A percentile compares a stretch with the other conserved stretches of the same genome.
These are phyloP conservation scores for Falco rusticolus DNA, from an alignment of 2,797 vertebrate species.

Conservation along the genomic window DNA sequence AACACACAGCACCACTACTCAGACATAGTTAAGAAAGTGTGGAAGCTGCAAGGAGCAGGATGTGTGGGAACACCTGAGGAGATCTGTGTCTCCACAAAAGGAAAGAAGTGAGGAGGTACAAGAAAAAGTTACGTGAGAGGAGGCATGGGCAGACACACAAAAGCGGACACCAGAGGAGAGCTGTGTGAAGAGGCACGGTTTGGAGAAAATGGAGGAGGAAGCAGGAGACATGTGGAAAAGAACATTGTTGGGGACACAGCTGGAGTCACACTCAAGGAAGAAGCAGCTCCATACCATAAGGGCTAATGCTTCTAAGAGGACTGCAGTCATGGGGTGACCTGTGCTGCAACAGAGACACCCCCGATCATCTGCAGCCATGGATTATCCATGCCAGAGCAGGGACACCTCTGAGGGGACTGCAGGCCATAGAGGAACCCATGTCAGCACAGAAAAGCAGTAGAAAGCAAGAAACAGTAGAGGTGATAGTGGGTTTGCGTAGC, in stretches of 20 bases:
- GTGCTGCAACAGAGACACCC: neutral
- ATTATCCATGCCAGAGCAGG: neutral
- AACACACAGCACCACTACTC: neutral
- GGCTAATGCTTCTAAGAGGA: neutral
- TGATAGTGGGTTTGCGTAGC: neutral
- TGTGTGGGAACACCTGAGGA: neutral
- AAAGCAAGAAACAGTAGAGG: neutral
- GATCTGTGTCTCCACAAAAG: neutral
- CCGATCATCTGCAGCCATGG: fast-evolving
- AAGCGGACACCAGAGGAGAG: neutral
- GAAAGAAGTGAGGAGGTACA: neutral
- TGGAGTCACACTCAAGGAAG: neutral
- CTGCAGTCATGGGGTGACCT: no score
- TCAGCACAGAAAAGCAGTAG: neutral
- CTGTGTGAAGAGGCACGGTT: neutral
- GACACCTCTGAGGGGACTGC: neutral
- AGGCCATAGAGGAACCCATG: fast-evolving
- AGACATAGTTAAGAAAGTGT: neutral
- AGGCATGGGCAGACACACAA: neutral
- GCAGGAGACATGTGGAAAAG: fast-evolving
- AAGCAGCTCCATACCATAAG: neutral
- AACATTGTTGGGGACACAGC: neutral
- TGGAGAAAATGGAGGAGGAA: neutral
- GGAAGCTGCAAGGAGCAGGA: neutral
- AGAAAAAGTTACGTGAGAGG: neutral